phyloP scores from a whole-genome alignment of 2,113 vertebrate species.

The Oenanthe melanoleuca region DNA sequence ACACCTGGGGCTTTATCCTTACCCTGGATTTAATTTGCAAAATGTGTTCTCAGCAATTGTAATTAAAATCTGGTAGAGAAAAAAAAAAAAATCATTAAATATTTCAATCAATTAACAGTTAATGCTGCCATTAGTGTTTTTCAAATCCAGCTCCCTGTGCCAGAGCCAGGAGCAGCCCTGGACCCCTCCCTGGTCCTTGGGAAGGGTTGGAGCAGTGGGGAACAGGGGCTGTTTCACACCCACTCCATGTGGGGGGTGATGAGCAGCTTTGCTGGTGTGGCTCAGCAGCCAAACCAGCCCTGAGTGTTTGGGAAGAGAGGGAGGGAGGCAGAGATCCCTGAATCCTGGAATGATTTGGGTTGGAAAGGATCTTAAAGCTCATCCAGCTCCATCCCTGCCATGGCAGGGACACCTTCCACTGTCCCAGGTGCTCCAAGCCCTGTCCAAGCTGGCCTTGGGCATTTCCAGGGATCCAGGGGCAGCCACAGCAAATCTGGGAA shows the following conservation, averaged over 20 bases:
- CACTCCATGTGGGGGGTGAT: background rate
- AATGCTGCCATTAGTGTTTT: background rate
- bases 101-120: background rate
- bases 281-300: background rate
- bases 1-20: background rate
- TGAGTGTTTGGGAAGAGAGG: background rate
- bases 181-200: background rate
- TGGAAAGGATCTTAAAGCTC: background rate
- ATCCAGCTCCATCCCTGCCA: fast-evolving
- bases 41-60: background rate
- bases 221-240: background rate
- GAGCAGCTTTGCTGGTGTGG: background rate
- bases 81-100: background rate
- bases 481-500: background rate
- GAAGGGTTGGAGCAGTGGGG: fast-evolving
- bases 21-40: background rate
- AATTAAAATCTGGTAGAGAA: background rate
- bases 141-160: background rate
- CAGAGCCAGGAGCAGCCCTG: background rate
- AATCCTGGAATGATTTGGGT: background rate
- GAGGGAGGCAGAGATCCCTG: background rate
- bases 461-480: background rate
- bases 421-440: background rate
- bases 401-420: background rate
- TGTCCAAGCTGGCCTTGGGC: fast-evolving